Base-by-base conservation (phyloP, 1,140 invertebrate species). In the Panagrolaimus sp. region DNA sequence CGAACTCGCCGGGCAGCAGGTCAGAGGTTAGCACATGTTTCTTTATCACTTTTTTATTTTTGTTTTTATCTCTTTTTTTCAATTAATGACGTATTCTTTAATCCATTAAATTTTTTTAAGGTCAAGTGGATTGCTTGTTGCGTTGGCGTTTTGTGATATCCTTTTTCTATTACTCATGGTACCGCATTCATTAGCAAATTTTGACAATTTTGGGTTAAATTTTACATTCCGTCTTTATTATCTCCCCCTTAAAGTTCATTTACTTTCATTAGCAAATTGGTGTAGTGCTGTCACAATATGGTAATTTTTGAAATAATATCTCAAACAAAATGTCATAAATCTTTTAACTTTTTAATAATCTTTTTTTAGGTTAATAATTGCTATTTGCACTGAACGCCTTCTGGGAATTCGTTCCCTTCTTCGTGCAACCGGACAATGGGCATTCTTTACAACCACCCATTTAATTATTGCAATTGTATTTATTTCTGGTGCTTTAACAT, bases 261-360 rank as follows among this genome's bases (percentile, higher is more conserved):
- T 77, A 62, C 63, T 77, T 43, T 62, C 77, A 17, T 48, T 79
- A 28, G 75, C 75, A 32, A 77, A 77, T 52, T 77, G 73, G 73
- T 79, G 73, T 48, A 79, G 77, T 38, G 75, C 77, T 44, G 67
- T 68, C 21, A 62, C 75, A n/a, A 79, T 79, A 45, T 79, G 75
- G 75, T 74, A 48, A 21, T 62, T 64, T n/a, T 14, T 17, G 9
- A 24, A 10, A 55, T n/a, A 21, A 55, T 9, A 10, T 55, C 9
- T 2, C 1, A 24, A 12, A 24, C 28, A 12, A 14, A 24, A 24
- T 52, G 7, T 52, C 7, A 24, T 12, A 58, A 38, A 38, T 38
- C 32, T 38, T 38, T 58, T 28, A n/a, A 21, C 10, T 26, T 26
- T 1, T 55, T 2, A 24, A 52, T 52, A 21, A 21, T 7, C 15